Evolutionary conservation across 2,113 vertebrate species (phyloP).

Genomic region (Haplotaxodon microlepis): DNA sequence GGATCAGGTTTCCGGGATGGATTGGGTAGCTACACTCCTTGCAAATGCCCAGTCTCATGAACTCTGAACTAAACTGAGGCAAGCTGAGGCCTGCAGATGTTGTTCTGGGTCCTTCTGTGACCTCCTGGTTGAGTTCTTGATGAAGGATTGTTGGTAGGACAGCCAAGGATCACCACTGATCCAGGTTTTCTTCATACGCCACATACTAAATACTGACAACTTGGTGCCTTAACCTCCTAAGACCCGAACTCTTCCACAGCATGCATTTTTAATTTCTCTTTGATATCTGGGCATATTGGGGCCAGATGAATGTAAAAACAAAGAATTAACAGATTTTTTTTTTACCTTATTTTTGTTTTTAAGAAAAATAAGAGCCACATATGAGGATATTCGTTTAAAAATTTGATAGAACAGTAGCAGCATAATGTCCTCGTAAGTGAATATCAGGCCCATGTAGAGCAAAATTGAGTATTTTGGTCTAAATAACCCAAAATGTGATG

Average conservation of each 20-base stretch:
- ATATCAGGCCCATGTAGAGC: neutral
- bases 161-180: neutral
- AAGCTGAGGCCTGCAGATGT: neutral
- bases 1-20: too few species aligned
- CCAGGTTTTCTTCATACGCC: neutral
- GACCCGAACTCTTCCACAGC: accelerated
- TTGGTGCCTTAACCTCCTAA: neutral
- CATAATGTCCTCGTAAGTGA: accelerated
- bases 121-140: neutral
- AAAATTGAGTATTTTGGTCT: neutral
- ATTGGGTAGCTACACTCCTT: too few species aligned
- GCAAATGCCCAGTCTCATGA: too few species aligned
- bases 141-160: neutral
- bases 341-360: neutral
- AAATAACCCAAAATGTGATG: accelerated
- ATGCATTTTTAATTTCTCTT: neutral
- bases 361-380: too few species aligned
- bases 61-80: too few species aligned
- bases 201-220: neutral
- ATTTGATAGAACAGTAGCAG: too few species aligned
- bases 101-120: neutral
- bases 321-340: neutral
- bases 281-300: accelerated
- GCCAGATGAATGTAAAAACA: neutral
- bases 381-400: too few species aligned